Evolutionary conservation across 1,140 invertebrate species (phyloP).

Genomic region (Trichonephila inaurata): DNA sequence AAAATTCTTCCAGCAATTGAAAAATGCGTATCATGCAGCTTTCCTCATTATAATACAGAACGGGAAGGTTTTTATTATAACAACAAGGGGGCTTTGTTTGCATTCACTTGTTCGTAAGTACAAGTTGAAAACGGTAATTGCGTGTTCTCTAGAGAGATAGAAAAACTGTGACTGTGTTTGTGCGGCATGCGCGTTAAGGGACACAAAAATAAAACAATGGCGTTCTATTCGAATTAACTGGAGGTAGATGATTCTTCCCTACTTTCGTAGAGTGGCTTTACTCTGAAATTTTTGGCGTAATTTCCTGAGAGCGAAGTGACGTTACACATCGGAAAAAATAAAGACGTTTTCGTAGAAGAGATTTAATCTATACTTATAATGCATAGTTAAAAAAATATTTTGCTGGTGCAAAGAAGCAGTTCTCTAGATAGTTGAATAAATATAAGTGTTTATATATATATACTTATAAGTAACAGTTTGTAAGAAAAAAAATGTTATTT

Average conservation of each 20-base stretch:
- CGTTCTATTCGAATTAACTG: background rate
- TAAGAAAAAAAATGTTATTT: too few relatives aligned
- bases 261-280: background rate
- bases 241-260: background rate
- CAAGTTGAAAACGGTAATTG: constrained; percentile 7
- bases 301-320: background rate
- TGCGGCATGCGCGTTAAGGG: background rate
- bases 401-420: too few relatives aligned
- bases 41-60: background rate
- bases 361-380: too few relatives aligned
- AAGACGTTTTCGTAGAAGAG: too few relatives aligned
- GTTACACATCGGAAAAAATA: background rate
- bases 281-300: background rate
- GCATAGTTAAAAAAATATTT: too few relatives aligned
- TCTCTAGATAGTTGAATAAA: too few relatives aligned
- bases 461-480: too few relatives aligned
- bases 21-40: background rate
- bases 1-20: background rate
- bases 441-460: too few relatives aligned
- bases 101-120: background rate
- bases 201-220: background rate
- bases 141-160: background rate
- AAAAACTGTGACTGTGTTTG: background rate
- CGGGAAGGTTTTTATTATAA: background rate
- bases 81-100: background rate